phyloP scores from a whole-genome alignment of 2,113 vertebrate genomes.

The Tragelaphus scriptus region DNA sequence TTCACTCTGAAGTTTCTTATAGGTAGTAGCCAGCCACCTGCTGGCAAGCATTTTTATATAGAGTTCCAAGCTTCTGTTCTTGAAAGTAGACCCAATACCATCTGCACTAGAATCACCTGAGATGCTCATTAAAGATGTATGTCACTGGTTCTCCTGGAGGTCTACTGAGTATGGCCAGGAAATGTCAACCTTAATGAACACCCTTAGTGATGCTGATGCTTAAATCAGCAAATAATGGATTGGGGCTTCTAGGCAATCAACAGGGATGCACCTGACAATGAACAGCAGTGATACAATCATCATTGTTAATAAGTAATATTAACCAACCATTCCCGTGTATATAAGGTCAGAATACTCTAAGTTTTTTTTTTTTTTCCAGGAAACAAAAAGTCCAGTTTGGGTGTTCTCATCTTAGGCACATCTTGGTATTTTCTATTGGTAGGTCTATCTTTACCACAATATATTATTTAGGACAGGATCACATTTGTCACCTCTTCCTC shows the following conservation, averaged over 20 bases:
- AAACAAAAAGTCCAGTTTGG: too few species aligned
- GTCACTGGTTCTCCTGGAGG: neutral
- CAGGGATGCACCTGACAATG: neutral
- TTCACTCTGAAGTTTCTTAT: slow-evolving; percentile 12
- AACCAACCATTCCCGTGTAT: neutral
- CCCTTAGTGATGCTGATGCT: neutral
- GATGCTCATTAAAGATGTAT: neutral
- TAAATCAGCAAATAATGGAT: neutral
- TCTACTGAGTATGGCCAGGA: neutral
- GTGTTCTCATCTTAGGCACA: too few species aligned
- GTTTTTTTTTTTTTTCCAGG: too few species aligned
- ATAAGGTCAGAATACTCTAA: neutral
- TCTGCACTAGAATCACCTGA: neutral
- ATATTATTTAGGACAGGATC: too few species aligned
- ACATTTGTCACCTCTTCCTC: too few species aligned
- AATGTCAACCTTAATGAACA: neutral
- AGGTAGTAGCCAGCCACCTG: neutral
- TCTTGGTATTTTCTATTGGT: too few species aligned
- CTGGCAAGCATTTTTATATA: neutral
- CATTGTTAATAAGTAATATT: neutral
- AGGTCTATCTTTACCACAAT: too few species aligned
- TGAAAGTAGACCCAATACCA: neutral
- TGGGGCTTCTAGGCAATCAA: neutral
- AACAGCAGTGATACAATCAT: neutral
- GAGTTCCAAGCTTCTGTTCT: neutral